These are phyloP conservation scores for Eublepharis macularius DNA, from an alignment of 2,113 vertebrate genomes.

Conservation along the genomic window DNA sequence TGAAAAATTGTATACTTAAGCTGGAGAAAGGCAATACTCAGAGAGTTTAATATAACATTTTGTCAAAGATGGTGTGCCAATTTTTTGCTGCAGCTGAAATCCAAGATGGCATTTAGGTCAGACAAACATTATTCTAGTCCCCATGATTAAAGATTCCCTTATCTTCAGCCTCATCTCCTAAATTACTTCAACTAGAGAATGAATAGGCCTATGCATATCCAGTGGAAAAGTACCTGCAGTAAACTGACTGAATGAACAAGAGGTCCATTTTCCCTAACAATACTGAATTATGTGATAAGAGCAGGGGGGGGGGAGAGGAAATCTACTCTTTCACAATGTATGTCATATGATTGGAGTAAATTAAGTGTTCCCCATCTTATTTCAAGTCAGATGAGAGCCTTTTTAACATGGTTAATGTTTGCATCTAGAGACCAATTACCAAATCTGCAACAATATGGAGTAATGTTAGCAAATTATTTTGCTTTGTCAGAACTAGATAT, in stretches of 20 bases:
- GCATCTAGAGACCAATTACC: background rate
- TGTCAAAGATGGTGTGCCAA: background rate
- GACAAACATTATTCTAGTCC: background rate
- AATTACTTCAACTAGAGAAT: background rate
- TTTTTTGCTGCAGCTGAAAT: conserved; percentile 34
- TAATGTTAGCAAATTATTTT: background rate
- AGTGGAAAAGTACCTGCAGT: background rate
- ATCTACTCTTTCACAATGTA: background rate
- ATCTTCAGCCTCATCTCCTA: background rate
- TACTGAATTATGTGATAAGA: background rate
- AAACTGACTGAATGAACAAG: conserved; percentile 2
- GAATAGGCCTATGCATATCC: background rate
- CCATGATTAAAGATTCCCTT: background rate
- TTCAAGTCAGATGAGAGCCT: background rate
- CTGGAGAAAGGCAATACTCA: background rate
- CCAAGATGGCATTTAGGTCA: background rate
- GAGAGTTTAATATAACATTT: conserved; percentile 10
- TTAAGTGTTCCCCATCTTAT: background rate
- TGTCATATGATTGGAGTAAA: background rate
- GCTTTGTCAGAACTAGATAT: background rate
- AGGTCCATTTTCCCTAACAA: background rate
- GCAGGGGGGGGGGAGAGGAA: too few species aligned
- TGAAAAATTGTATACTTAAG: background rate
- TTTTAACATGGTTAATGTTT: background rate
- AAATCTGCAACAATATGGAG: background rate